phyloP scores from a whole-genome alignment of 1,140 invertebrate species.

The Drosophila sechellia region DNA sequence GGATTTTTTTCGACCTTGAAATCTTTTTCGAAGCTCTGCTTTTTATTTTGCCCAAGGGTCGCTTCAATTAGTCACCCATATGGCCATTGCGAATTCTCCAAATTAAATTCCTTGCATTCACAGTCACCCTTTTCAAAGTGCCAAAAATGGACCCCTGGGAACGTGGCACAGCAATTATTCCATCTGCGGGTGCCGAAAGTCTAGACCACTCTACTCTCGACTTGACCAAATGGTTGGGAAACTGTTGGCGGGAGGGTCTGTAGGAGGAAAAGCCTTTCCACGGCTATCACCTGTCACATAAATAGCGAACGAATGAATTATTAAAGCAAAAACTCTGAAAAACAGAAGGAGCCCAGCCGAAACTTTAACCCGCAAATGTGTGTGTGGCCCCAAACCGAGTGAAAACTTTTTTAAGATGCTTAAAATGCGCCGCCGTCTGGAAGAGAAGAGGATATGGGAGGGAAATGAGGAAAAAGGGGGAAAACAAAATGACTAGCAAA shows the following conservation, averaged over 20 bases:
- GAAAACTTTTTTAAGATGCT: constrained; percentile 71
- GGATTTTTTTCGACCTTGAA: too few species aligned
- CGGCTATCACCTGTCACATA: constrained; percentile 75
- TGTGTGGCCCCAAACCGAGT: constrained; percentile 3
- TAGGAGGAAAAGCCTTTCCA: constrained; percentile 34
- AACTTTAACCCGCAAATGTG: constrained; percentile 47
- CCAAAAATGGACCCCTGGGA: constrained; percentile 39
- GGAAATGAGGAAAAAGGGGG: constrained; percentile 15
- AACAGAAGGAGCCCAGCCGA: constrained; percentile 39
- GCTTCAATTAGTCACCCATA: constrained; percentile 40
- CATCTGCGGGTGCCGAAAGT: constrained; percentile 43
- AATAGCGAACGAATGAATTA: constrained; percentile 70
- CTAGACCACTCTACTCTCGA: constrained; percentile 30
- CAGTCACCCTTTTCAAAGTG: constrained; percentile 28
- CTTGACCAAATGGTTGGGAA: constrained; percentile 29
- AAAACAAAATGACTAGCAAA: constrained; percentile 33
- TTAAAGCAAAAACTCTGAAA: constrained; percentile 59
- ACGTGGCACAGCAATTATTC: constrained; percentile 30
- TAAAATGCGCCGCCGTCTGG: constrained; percentile 70
- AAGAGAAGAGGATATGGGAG: constrained; percentile 27
- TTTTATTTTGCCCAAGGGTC: constrained; percentile 1
- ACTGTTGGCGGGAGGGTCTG: background rate
- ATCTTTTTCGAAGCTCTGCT: background rate
- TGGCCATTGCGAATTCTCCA: constrained; percentile 19
- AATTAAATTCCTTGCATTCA: constrained; percentile 39